Conservation (phyloP, 1,140 invertebrate genomes). For the Polyergus mexicanus region DNA sequence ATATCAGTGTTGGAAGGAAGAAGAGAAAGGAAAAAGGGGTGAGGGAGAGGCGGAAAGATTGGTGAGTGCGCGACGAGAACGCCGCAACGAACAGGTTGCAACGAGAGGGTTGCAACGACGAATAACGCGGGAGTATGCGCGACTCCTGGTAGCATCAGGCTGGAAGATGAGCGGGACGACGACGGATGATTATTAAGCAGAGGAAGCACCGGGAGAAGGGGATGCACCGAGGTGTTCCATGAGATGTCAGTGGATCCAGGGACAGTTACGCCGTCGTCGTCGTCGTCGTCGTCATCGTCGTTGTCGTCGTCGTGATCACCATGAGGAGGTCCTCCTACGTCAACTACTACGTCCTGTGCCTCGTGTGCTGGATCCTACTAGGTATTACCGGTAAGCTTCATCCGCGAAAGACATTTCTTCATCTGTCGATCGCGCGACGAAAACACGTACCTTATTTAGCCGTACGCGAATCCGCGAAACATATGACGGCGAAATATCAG, state of each 20-base stretch:
- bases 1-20: slow-evolving; percentile 36
- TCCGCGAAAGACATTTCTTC: background rate
- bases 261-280: slow-evolving; percentile 63
- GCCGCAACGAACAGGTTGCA: slow-evolving; percentile 36
- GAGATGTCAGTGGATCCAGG: slow-evolving; percentile 81
- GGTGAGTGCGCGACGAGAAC: slow-evolving; percentile 32
- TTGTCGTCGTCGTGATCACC: slow-evolving; percentile 79
- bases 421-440: background rate
- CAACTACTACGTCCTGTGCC: slow-evolving; percentile 86
- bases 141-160: slow-evolving; percentile 67
- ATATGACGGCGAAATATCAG: slow-evolving; percentile 2
- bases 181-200: slow-evolving; percentile 55
- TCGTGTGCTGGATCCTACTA: slow-evolving; percentile 85
- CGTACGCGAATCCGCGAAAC: background rate
- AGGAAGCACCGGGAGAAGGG: slow-evolving; percentile 13
- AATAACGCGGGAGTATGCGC: slow-evolving; percentile 66
- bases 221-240: slow-evolving; percentile 58
- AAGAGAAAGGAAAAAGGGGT: slow-evolving; percentile 2
- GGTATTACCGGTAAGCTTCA: slow-evolving; percentile 84
- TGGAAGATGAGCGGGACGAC: slow-evolving; percentile 68
- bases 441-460: background rate
- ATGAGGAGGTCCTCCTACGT: slow-evolving; percentile 86
- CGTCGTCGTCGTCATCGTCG: slow-evolving; percentile 62
- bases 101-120: slow-evolving; percentile 43
- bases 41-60: background rate